Evolutionary conservation across 2,797 vertebrate species (phyloP).

Genomic region (Diceros bicornis): DNA sequence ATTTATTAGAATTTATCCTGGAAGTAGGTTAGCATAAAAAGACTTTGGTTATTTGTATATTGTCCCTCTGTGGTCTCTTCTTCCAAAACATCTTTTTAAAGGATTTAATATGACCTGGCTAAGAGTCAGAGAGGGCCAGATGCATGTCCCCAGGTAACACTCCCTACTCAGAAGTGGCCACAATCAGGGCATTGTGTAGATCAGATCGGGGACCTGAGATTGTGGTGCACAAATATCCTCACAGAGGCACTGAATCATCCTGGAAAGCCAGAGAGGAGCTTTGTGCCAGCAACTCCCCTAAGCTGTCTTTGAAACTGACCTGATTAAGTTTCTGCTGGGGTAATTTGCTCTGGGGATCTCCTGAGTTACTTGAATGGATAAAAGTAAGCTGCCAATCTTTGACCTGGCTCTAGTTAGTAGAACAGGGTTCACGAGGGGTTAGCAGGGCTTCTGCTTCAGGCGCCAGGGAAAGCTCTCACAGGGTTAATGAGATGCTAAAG

Average conservation of each 20-base stretch:
- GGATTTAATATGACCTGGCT: background rate
- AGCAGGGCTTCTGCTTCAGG: slow-evolving; percentile 35
- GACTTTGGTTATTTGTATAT: slow-evolving; percentile 41
- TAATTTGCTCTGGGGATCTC: slow-evolving; percentile 66
- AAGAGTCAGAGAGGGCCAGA: background rate
- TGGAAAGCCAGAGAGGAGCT: slow-evolving; percentile 54
- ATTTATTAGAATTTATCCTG: background rate
- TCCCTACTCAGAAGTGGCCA: background rate
- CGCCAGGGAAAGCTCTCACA: background rate
- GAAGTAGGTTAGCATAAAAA: slow-evolving; percentile 57
- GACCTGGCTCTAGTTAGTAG: slow-evolving; percentile 49
- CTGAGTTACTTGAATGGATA: slow-evolving; percentile 53
- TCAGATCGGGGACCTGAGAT: background rate
- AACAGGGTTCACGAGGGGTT: slow-evolving; percentile 31
- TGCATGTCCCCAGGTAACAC: background rate
- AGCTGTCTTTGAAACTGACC: slow-evolving; percentile 63
- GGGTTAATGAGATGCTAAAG: background rate
- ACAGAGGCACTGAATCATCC: background rate
- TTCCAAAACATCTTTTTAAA: slow-evolving; percentile 42
- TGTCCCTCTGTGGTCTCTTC: background rate
- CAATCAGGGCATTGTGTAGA: slow-evolving; percentile 17
- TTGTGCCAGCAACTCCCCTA: slow-evolving; percentile 24
- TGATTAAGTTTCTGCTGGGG: slow-evolving; percentile 67
- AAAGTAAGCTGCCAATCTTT: slow-evolving; percentile 54
- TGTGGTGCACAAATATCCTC: background rate